Evolutionary conservation across 2,888 invertebrate species (phyloP).

Genomic region (Gnatocerus cornutus): DNA sequence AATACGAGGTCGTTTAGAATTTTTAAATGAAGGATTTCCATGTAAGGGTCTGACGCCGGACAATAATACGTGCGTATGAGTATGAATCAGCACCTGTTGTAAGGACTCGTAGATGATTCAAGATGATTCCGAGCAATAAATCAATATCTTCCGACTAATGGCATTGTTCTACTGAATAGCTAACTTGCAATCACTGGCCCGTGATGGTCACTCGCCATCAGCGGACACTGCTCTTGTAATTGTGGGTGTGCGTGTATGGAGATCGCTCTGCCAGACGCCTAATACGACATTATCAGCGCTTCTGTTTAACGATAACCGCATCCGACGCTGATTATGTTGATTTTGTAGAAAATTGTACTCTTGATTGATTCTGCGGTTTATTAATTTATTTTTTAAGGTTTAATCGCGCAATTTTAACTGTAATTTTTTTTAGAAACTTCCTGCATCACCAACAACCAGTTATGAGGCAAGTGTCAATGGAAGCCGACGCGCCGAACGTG

Average conservation of each 20-base stretch:
- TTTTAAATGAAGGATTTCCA: slow-evolving; percentile 38
- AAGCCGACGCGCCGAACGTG: slow-evolving; percentile 69
- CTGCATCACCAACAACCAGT: slow-evolving; percentile 42
- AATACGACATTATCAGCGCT: slow-evolving; percentile 22
- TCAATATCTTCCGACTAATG: not conserved
- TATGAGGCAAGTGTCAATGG: slow-evolving; percentile 30
- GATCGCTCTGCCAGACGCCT: slow-evolving; percentile 14
- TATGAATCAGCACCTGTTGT: slow-evolving; percentile 47
- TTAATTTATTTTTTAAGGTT: slow-evolving; percentile 3
- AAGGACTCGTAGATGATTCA: slow-evolving; percentile 19
- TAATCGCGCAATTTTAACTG: not conserved
- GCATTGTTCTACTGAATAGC: not conserved
- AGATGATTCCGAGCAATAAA: slow-evolving; percentile 14
- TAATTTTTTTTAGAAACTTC: slow-evolving; percentile 53
- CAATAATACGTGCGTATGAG: slow-evolving; percentile 22
- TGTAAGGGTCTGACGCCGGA: slow-evolving; percentile 42
- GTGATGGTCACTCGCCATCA: slow-evolving; percentile 57
- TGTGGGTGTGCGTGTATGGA: slow-evolving; percentile 46
- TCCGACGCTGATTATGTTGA: not conserved
- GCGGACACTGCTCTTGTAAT: slow-evolving; percentile 51
- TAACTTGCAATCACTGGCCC: slow-evolving; percentile 54
- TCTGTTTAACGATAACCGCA: slow-evolving; percentile 29
- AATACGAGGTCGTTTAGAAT: slow-evolving; percentile 41
- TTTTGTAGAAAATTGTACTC: not conserved
- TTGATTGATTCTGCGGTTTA: slow-evolving; percentile 10